These are phyloP conservation scores for Trochalopteron elliotii DNA, from an alignment of 2,113 vertebrate genomes.

Conservation along the genomic window DNA sequence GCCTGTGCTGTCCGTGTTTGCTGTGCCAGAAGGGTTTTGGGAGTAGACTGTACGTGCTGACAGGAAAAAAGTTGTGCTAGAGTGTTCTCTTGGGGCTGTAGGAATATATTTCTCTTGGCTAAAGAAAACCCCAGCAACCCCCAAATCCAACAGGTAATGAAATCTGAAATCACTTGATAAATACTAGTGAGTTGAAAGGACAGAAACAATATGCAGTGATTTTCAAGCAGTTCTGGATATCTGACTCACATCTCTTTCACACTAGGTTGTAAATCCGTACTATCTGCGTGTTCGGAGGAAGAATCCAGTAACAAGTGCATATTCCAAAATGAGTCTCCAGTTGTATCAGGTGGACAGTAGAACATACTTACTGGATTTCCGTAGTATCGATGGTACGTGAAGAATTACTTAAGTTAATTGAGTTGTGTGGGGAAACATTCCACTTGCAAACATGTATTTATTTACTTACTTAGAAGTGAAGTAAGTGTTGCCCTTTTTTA, in stretches of 20 bases:
- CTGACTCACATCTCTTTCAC: background rate
- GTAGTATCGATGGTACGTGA: slow-evolving; percentile 94
- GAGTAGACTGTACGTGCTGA: background rate
- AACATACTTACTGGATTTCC: slow-evolving; percentile 96
- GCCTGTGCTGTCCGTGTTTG: background rate
- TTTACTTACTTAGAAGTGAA: background rate
- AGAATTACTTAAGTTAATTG: background rate
- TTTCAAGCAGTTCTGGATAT: background rate
- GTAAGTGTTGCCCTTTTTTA: background rate
- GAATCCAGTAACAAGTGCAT: slow-evolving; percentile 91
- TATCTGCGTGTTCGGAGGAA: slow-evolving; percentile 93
- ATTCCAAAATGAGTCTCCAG: slow-evolving; percentile 98
- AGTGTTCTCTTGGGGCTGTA: background rate
- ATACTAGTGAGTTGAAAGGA: background rate
- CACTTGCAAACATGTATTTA: background rate
- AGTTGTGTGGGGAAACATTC: background rate
- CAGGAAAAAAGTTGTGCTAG: background rate
- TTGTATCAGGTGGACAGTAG: slow-evolving; percentile 98
- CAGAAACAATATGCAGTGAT: background rate
- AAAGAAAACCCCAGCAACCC: background rate
- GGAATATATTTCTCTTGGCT: background rate
- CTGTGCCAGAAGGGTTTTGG: background rate
- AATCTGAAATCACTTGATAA: background rate
- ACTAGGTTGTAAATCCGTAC: slow-evolving; percentile 96
- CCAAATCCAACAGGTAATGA: background rate